Conservation (phyloP, 2,113 vertebrate species). For the Asarcornis scutulata region DNA sequence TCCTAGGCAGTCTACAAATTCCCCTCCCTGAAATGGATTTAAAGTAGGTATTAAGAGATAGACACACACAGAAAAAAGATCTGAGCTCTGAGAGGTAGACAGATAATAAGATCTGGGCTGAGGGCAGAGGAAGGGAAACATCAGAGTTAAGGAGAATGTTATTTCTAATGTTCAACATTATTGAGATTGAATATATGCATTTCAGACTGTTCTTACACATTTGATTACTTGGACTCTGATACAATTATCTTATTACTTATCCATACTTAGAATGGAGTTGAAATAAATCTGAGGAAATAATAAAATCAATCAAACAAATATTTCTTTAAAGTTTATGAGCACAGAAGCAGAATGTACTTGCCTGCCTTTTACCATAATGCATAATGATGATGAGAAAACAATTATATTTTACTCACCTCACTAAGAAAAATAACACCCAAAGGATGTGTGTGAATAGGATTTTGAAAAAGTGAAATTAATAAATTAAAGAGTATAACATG, state of each 20-base stretch:
- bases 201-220: conserved; percentile 19
- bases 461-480: conserved; percentile 8
- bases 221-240: conserved; percentile 35
- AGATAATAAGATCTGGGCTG: neutral
- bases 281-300: conserved; percentile 12
- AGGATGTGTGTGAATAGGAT: neutral
- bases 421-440: neutral
- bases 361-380: neutral
- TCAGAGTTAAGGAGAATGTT: neutral
- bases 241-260: conserved; percentile 39
- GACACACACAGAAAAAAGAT: neutral
- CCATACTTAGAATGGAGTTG: neutral
- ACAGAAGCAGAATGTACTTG: neutral
- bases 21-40: neutral
- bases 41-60: neutral
- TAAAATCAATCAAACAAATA: conserved; percentile 29
- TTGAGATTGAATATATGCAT: neutral
- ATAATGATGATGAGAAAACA: neutral
- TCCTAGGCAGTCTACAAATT: neutral
- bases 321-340: conserved; percentile 16
- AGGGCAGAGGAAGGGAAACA: neutral
- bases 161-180: neutral
- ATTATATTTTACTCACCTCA: neutral
- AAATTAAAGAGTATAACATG: neutral
- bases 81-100: neutral